A percentile compares a stretch with the other conserved stretches of the same genome.
These are phyloP conservation scores for Heliconius hewitsoni DNA, from an alignment of 1,140 invertebrate species.

Conservation along the genomic window DNA sequence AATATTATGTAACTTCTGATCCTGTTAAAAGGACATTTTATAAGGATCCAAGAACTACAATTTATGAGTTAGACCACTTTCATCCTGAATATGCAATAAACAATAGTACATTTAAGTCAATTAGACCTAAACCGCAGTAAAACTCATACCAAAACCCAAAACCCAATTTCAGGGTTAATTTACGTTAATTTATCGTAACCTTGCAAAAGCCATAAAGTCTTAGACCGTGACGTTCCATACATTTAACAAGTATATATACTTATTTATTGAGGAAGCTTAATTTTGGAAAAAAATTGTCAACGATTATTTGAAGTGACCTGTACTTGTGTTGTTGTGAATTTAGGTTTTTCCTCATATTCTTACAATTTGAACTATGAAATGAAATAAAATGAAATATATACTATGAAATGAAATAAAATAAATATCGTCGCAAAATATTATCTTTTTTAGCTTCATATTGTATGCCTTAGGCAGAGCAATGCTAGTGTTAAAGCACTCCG, in stretches of 20 bases:
- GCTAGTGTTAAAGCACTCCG: too few relatives aligned
- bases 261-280: not conserved
- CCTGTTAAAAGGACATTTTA: too few relatives aligned
- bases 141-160: not conserved
- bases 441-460: too few relatives aligned
- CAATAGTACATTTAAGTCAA: not conserved
- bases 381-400: too few relatives aligned
- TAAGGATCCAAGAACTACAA: not conserved
- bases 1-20: too few relatives aligned
- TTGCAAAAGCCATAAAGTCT: not conserved
- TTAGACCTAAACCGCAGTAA: not conserved
- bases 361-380: too few relatives aligned
- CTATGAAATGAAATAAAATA: too few relatives aligned
- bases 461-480: too few relatives aligned
- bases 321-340: not conserved
- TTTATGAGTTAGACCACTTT: not conserved
- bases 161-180: slow-evolving; percentile 9
- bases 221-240: not conserved
- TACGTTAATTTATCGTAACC: not conserved
- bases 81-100: not conserved
- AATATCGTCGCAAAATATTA: too few relatives aligned
- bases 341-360: not conserved
- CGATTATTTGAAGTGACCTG: not conserved
- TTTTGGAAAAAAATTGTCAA: not conserved
- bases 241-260: not conserved